phyloP scores from a whole-genome alignment of 2,888 invertebrate species.

The Amiota minor region DNA sequence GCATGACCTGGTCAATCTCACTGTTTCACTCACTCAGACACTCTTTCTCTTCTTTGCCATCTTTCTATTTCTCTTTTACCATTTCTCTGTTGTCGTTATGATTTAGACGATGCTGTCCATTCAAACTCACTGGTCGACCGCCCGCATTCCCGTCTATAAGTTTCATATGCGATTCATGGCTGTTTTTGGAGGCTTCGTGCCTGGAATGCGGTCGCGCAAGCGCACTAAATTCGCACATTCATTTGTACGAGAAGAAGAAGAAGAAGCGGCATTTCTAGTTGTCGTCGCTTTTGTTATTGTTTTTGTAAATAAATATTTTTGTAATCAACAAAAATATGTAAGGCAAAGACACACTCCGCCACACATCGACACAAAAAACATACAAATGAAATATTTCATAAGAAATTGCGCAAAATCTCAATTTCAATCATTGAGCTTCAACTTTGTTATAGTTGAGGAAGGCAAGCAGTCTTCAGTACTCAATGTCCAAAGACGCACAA shows the following conservation, averaged over 20 bases:
- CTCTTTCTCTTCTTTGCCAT: neutral
- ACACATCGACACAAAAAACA: too few relatives aligned
- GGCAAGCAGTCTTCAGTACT: too few relatives aligned
- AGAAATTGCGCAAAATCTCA: too few relatives aligned
- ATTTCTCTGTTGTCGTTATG: neutral
- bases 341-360: too few relatives aligned
- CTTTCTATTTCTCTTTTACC: too few relatives aligned
- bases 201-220: conserved; percentile 52
- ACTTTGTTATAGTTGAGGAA: too few relatives aligned
- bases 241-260: neutral
- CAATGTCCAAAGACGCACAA: too few relatives aligned
- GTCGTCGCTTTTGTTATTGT: neutral
- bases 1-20: neutral
- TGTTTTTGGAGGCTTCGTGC: neutral
- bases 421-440: too few relatives aligned
- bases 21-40: neutral
- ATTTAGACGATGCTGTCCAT: too few relatives aligned
- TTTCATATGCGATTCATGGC: conserved; percentile 1
- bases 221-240: conserved; percentile 21
- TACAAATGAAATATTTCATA: too few relatives aligned
- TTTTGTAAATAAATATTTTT: neutral
- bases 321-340: conserved; percentile 19
- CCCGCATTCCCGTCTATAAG: neutral
- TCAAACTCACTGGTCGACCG: too few relatives aligned
- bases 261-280: too few relatives aligned